Evolutionary conservation across 2,888 invertebrate species (phyloP), one percentile per base, ranked within the genome.

Genomic region (Heliconius charithonia): DNA sequence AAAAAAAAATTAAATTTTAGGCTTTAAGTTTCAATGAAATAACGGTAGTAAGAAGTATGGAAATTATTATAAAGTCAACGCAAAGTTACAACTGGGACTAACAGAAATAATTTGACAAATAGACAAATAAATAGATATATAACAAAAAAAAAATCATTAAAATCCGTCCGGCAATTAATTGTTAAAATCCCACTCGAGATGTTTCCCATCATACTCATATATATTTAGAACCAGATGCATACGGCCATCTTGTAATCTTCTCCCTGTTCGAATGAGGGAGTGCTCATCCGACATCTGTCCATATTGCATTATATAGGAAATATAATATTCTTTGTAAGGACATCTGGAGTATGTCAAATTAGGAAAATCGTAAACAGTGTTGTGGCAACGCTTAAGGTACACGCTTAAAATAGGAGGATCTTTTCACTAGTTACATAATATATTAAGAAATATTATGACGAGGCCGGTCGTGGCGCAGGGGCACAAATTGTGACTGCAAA

Each of bases 311-410:
- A 4, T 7, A 41, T 41, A 69, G 67, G 67, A 69, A 69, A 69
- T 41, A 25, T 25, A 69, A 69, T 69, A 69, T 25, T n/a, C 25
- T 41, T 69, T 69, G 41, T 69, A 41, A 25, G 67, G 37, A 69
- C 25, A 45, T 69, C 69, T 69, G 41, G 69, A 41, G 41, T 69
- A 45, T 41, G 3, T 69, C 41, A 45, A 16, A 41, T 25, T 69
- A 41, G n/a, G 16, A 41, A 69, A 41, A 25, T 41, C 25, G 41
- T 6, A 41, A 41, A 16, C n/a, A 67, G n/a, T 37, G 22, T 37
- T 67, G 37, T 41, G 2, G 37, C 22, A 22, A 59, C n/a, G n/a
- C 13, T 63, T n/a, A 67, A 69, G 66, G 19, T 7, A 69, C 37
- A 12, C 67, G 22, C 67, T 41, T 69, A 41, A 25, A 41, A 41